phyloP scores from a whole-genome alignment of 2,888 invertebrate species.

The Thymelicus sylvestris region DNA sequence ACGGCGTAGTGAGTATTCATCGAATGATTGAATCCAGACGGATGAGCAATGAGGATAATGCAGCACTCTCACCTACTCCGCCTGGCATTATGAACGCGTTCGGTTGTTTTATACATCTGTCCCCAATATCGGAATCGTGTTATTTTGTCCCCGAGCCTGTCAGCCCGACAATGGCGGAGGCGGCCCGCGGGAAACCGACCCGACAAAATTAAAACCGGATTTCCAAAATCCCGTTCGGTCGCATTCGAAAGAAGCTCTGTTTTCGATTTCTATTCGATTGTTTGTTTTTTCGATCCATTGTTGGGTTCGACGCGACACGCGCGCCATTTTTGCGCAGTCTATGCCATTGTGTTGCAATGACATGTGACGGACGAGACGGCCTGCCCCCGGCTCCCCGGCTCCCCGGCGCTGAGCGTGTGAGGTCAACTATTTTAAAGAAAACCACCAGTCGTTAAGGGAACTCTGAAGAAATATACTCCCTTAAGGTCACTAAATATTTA shows the following conservation, averaged over 20 bases:
- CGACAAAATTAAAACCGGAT: conserved; percentile 80
- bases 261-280: conserved; percentile 83
- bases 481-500: no score
- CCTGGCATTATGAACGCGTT: conserved; percentile 24
- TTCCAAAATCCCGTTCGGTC: conserved; percentile 82
- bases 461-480: conserved; percentile 2
- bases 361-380: conserved; percentile 74
- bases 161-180: conserved; percentile 59
- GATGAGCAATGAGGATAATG: conserved; percentile 12
- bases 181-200: conserved; percentile 57
- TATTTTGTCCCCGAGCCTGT: conserved; percentile 45
- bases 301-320: conserved; percentile 75
- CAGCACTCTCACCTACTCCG: conserved; percentile 24
- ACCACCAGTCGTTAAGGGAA: conserved; percentile 29
- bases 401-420: conserved; percentile 54
- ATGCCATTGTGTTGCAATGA: conserved; percentile 80
- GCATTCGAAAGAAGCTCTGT: conserved; percentile 79
- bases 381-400: conserved; percentile 47
- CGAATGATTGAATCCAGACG: neutral
- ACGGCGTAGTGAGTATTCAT: conserved; percentile 7
- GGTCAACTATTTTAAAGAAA: conserved; percentile 52
- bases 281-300: conserved; percentile 81
- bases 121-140: conserved; percentile 34
- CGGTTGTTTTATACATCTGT: conserved; percentile 33
- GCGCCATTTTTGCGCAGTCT: conserved; percentile 81